Conservation (phyloP, 2,888 invertebrate genomes). For the Candidula unifasciata region DNA sequence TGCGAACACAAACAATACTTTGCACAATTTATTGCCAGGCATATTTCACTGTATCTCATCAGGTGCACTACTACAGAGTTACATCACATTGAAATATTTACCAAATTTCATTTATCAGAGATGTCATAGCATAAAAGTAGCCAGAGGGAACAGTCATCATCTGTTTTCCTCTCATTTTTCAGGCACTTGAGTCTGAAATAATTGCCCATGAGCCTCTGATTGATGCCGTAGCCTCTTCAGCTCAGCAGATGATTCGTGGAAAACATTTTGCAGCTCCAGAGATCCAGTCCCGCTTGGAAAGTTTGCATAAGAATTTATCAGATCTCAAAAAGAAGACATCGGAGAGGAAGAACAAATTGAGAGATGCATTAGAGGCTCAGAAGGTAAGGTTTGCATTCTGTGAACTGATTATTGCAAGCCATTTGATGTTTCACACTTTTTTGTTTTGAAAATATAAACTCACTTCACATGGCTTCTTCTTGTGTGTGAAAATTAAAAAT, state of each 20-base stretch:
- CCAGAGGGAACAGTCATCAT: neutral
- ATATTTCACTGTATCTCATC: too few relatives aligned
- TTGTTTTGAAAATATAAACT: too few relatives aligned
- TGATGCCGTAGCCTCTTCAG: slow-evolving; percentile 85
- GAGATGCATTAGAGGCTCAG: slow-evolving; percentile 90
- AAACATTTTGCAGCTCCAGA: slow-evolving; percentile 90
- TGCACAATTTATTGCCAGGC: too few relatives aligned
- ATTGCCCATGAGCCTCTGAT: slow-evolving; percentile 91
- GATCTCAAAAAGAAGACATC: slow-evolving; percentile 83
- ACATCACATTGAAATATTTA: too few relatives aligned
- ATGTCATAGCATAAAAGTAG: too few relatives aligned
- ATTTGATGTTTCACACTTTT: too few relatives aligned
- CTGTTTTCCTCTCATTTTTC: slow-evolving; percentile 36
- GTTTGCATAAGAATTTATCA: slow-evolving; percentile 85
- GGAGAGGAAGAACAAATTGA: slow-evolving; percentile 83
- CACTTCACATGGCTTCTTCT: too few relatives aligned
- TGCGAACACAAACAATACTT: too few relatives aligned
- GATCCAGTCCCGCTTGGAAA: slow-evolving; percentile 84
- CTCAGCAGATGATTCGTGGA: slow-evolving; percentile 87
- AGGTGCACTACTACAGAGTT: too few relatives aligned
- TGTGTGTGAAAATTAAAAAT: too few relatives aligned
- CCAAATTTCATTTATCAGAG: too few relatives aligned
- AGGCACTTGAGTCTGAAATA: slow-evolving; percentile 91
- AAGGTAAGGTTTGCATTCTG: slow-evolving; percentile 80
- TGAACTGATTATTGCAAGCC: neutral